Percentiles rank a stretch among this genome's conserved stretches.
Evolutionary conservation across 2,797 vertebrate species (phyloP).

Genomic region (Parotocinclus haroldoi): DNA sequence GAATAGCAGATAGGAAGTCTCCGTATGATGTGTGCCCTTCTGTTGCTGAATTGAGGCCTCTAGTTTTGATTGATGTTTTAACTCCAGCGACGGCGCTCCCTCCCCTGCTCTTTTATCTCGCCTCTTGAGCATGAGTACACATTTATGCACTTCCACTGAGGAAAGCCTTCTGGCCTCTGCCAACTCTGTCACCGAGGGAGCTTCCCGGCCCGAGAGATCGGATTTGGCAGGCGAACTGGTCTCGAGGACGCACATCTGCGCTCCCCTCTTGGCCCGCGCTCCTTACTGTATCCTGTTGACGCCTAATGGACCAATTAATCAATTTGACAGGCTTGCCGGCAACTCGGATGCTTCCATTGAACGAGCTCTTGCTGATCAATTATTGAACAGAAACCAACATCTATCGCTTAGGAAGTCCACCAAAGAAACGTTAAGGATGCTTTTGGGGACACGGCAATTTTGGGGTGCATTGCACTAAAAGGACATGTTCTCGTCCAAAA

Average conservation of each 20-base stretch:
- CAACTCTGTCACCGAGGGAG: conserved; percentile 43
- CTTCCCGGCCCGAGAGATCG: conserved; percentile 42
- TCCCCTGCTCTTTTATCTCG: conserved; percentile 40
- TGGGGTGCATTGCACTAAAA: conserved; percentile 61
- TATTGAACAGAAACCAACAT: conserved; percentile 2
- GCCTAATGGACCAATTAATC: conserved; percentile 46
- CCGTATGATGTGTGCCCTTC: conserved; percentile 25
- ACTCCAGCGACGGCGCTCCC: conserved; percentile 30
- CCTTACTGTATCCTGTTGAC: conserved; percentile 41
- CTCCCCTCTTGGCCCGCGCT: conserved; percentile 38
- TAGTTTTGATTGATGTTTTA: conserved; percentile 42
- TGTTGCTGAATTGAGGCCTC: conserved; percentile 15
- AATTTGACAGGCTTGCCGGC: conserved; percentile 37
- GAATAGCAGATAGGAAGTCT: conserved; percentile 26
- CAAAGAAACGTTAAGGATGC: neutral
- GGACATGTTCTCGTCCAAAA: conserved; percentile 66
- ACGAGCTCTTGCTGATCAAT: conserved; percentile 17
- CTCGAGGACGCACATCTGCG: conserved; percentile 51
- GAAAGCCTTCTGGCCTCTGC: conserved; percentile 49
- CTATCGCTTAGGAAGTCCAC: conserved; percentile 14
- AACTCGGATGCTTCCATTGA: conserved; percentile 27
- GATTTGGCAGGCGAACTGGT: conserved; percentile 43
- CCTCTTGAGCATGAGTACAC: conserved; percentile 43
- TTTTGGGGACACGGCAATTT: conserved; percentile 7
- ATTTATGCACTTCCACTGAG: conserved; percentile 47